phyloP scores from a whole-genome alignment of 2,113 vertebrate genomes.

The Puffinus mauretanicus region DNA sequence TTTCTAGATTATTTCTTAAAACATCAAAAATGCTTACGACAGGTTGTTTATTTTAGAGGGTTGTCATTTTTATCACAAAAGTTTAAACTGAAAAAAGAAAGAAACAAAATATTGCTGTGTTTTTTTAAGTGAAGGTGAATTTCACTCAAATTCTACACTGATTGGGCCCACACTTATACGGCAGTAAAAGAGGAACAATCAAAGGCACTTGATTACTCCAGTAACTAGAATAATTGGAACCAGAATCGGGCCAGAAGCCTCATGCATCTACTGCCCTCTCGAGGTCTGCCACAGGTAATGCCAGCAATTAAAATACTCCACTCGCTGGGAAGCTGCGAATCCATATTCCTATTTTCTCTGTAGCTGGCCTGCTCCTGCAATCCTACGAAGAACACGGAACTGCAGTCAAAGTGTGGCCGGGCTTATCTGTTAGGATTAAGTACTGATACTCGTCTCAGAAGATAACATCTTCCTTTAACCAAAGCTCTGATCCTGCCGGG shows the following conservation, averaged over 20 bases:
- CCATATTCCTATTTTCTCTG: neutral
- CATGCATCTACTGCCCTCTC: neutral
- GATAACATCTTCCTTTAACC: neutral
- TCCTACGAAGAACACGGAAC: neutral
- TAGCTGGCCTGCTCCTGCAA: neutral
- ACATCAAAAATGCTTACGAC: neutral
- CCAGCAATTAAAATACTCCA: neutral
- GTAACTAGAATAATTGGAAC: neutral
- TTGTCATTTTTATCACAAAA: neutral
- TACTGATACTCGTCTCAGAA: neutral
- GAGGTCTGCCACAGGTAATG: neutral
- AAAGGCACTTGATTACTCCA: neutral
- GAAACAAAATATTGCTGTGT: neutral
- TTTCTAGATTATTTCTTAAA: neutral
- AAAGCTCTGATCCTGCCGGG: neutral
- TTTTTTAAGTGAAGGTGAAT: neutral
- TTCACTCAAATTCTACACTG: neutral
- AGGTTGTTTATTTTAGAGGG: neutral
- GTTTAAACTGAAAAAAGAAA: neutral
- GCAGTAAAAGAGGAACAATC: neutral
- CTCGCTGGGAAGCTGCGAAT: neutral
- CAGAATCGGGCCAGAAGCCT: neutral
- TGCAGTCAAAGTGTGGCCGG: neutral
- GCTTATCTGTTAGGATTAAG: neutral
- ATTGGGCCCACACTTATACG: neutral